A percentile compares a stretch with the other conserved stretches of the same genome.
Evolutionary conservation across 2,797 vertebrate genomes (phyloP).

Genomic region (Zonotrichia albicollis): DNA sequence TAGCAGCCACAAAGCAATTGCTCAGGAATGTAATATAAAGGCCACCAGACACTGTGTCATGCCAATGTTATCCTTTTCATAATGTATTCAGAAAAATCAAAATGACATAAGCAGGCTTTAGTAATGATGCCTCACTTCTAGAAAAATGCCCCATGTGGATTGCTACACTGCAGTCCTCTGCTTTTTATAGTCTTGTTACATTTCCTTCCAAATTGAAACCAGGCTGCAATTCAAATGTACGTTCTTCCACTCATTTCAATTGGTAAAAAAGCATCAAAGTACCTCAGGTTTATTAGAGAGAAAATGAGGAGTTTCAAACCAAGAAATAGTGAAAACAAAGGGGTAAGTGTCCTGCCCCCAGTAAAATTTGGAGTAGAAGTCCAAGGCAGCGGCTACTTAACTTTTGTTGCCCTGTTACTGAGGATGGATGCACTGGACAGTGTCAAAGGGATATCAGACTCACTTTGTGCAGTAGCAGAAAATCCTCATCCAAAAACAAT

Average conservation of each 20-base stretch:
- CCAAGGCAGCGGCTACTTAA: not conserved
- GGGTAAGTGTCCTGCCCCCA: not conserved
- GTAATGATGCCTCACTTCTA: not conserved
- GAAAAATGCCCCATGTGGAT: constrained; percentile 15
- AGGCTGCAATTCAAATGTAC: not conserved
- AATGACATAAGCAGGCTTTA: constrained; percentile 21
- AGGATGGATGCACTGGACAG: fast-evolving
- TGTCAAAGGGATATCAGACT: not conserved
- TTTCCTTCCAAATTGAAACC: constrained; percentile 25
- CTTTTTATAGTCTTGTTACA: constrained; percentile 24
- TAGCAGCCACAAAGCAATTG: not conserved
- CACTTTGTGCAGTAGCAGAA: not conserved
- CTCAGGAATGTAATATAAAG: constrained; percentile 11
- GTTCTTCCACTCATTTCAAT: not conserved
- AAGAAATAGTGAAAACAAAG: not conserved
- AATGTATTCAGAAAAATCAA: constrained; percentile 32
- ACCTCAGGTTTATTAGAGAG: not conserved
- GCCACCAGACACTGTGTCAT: constrained; percentile 26
- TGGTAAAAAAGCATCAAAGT: not conserved
- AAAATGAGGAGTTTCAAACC: not conserved
- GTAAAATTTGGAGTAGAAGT: not conserved
- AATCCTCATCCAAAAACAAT: not conserved
- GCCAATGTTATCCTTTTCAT: not conserved
- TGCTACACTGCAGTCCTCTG: not conserved
- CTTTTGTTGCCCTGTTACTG: not conserved